Evolutionary conservation across 2,113 vertebrate genomes (phyloP).

Genomic region (Isichthys henryi): DNA sequence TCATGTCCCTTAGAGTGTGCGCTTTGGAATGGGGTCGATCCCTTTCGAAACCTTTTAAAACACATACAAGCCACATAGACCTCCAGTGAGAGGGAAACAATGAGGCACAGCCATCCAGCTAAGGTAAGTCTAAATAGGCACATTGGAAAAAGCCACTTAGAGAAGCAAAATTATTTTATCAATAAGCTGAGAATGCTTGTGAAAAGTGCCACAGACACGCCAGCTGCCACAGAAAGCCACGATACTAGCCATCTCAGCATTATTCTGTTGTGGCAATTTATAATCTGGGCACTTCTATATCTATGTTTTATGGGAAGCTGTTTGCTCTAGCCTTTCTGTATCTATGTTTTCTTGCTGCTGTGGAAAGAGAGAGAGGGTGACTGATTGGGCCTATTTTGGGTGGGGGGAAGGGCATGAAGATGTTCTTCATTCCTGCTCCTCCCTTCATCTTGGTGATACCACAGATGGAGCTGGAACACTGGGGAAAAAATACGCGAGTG

Average conservation of each 20-base stretch:
- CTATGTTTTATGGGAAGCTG: background rate
- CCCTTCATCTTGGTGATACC: background rate
- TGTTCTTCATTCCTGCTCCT: background rate
- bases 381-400: background rate
- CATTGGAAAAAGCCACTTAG: background rate
- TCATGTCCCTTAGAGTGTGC: background rate
- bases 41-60: background rate
- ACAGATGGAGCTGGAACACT: background rate
- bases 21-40: background rate
- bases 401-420: background rate
- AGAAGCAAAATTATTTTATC: background rate
- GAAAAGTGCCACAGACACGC: background rate
- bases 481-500: background rate
- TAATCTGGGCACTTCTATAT: background rate
- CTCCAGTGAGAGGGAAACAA: background rate
- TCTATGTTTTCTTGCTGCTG: background rate
- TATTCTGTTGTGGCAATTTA: background rate
- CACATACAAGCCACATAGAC: background rate
- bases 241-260: background rate
- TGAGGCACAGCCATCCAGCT: background rate
- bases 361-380: background rate
- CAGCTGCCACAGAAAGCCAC: background rate
- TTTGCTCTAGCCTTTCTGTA: background rate
- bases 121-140: background rate
- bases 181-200: background rate